Evolutionary conservation across 2,113 vertebrate genomes (phyloP).

Genomic region (Gasterosteus aculeatus): DNA sequence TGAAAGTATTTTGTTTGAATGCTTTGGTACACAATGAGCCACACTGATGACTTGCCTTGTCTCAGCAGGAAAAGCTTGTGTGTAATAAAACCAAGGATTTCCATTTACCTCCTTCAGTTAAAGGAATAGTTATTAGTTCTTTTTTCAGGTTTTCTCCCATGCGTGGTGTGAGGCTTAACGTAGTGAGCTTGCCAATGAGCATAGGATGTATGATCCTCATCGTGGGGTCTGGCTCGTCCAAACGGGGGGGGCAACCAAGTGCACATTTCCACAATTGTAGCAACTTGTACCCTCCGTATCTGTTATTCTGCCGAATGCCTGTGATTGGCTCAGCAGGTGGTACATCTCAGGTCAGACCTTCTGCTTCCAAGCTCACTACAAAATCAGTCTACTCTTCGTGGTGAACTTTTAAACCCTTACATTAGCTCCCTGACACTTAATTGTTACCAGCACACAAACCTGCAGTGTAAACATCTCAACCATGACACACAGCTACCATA

Average conservation of each 20-base stretch:
- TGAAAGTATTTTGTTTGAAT: background rate
- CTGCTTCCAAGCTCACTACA: slow-evolving; percentile 11
- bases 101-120: background rate
- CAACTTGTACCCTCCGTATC: background rate
- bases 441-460: slow-evolving; percentile 70
- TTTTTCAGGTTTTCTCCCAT: background rate
- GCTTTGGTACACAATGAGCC: background rate
- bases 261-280: too few species aligned
- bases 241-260: too few species aligned
- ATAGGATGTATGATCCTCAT: background rate
- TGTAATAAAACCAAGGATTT: slow-evolving; percentile 5
- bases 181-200: background rate
- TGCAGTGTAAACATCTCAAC: slow-evolving; percentile 54
- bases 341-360: slow-evolving; percentile 3
- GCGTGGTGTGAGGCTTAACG: background rate
- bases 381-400: slow-evolving; percentile 6
- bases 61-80: slow-evolving; percentile 5
- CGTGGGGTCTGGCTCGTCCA: background rate
- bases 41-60: background rate
- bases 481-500: slow-evolving; percentile 43
- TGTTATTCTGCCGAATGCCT: slow-evolving; percentile 6
- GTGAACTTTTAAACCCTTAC: slow-evolving; percentile 70
- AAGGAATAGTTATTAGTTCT: background rate
- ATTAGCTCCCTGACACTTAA: slow-evolving; percentile 71
- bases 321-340: slow-evolving; percentile 28